Evolutionary conservation across 2,113 vertebrate genomes (phyloP).

Genomic region (Chaetura pelagica): DNA sequence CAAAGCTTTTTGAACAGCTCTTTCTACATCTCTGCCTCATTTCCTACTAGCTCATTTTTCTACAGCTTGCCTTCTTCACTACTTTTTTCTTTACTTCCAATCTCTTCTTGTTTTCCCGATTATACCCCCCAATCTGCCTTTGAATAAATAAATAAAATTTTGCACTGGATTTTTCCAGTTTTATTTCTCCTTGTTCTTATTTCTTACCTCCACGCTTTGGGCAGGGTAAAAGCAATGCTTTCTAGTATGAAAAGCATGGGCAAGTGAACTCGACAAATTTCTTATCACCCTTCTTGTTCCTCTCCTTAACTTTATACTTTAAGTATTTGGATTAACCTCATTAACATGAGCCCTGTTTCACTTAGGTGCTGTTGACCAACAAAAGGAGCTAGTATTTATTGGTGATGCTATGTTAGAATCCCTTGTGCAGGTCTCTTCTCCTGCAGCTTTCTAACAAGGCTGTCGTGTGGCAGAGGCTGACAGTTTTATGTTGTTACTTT

Average conservation of each 20-base stretch:
- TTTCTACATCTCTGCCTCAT: background rate
- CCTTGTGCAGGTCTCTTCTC: background rate
- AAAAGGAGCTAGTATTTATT: background rate
- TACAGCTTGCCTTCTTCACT: background rate
- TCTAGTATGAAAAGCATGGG: background rate
- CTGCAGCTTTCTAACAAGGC: background rate
- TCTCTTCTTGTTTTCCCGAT: background rate
- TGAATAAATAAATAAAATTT: background rate
- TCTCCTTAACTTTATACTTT: background rate
- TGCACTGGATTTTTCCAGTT: background rate
- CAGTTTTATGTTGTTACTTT: background rate
- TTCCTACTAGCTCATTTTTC: background rate
- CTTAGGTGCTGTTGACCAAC: accelerated
- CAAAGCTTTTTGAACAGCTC: background rate
- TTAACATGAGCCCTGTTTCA: background rate
- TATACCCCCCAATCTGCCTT: background rate
- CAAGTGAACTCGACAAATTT: background rate
- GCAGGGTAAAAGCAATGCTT: background rate
- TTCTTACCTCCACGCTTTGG: background rate
- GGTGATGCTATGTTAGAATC: background rate
- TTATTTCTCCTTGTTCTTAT: background rate
- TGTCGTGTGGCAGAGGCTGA: background rate
- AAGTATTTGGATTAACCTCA: background rate
- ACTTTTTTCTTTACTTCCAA: background rate
- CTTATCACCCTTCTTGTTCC: background rate